Base-by-base conservation (phyloP, 2,797 vertebrate species). In the Manis pentadactyla region DNA sequence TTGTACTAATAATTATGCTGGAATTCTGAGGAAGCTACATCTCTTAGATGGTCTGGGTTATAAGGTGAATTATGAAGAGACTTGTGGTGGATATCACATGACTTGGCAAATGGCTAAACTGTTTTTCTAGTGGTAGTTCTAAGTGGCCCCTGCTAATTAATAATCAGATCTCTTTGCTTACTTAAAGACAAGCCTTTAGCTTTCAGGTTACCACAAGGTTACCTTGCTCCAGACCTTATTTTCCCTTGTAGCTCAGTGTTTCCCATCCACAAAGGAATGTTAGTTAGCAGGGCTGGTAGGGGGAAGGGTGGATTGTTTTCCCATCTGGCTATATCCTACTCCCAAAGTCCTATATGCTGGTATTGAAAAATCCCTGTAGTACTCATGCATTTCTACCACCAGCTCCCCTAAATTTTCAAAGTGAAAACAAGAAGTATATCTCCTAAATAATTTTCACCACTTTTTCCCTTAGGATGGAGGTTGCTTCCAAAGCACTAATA, bases 11-110 rank as follows among this genome's bases (percentile, higher is more conserved):
- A 89, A 87, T n/a, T 59, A 27, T 90, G 55, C 42, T 81, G 79
- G 42, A 19, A 77, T 97, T 97, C 57, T 95, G 25, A 96, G 77
- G 81, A 93, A 84, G 77, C 19, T n/a, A 53, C 34, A 27, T 95
- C 12, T 84, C 87, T 86, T 93, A 78, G 29, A 63, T 63, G 19
- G 23, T 83, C 59, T 92, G 18, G 46, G 69, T 87, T 95, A 42
- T 57, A 85, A 19, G 89, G 57, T 93, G 49, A 94, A 79, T 79
- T 93, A 75, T 73, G 51, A 83, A 85, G 84, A 66, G 13, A 90
- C 37, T 63, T 57, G 27, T n/a, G 84, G 15, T 94, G 18, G 8
- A 42, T 85, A 42, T 94, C 92, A 87, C 11, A n/a, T 92, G 69
- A 66, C 29, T 86, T 90, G 57, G 12, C 19, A 78, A 93, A 66